Conservation (phyloP, 2,888 invertebrate species). For the Pheosia gnoma region DNA sequence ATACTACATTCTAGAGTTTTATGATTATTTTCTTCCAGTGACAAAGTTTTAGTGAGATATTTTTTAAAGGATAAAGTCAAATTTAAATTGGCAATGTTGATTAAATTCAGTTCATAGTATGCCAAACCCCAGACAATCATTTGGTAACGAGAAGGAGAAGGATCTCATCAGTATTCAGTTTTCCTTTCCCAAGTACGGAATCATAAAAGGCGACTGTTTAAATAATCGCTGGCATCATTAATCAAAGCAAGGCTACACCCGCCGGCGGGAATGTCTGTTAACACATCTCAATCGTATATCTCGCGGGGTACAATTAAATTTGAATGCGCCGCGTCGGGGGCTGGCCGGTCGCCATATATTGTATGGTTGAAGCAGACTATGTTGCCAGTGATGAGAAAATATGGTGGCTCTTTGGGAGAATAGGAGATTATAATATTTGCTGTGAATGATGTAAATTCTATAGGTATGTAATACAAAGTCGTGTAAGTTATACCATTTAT, state of each 20-base stretch:
- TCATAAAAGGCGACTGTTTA: slow-evolving; percentile 6
- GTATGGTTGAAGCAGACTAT: slow-evolving; percentile 19
- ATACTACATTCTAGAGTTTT: too few relatives aligned
- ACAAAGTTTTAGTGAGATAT: too few relatives aligned
- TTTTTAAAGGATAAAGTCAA: too few relatives aligned
- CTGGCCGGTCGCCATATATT: slow-evolving; percentile 35
- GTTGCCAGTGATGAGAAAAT: slow-evolving; percentile 17
- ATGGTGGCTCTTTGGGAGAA: not conserved
- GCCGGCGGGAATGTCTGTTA: slow-evolving; percentile 33
- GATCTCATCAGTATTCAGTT: not conserved
- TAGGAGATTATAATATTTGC: too few relatives aligned
- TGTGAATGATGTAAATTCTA: not conserved
- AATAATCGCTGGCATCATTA: slow-evolving; percentile 22
- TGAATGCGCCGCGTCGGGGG: slow-evolving; percentile 39
- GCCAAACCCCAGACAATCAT: not conserved
- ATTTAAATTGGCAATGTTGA: too few relatives aligned
- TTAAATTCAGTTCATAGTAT: too few relatives aligned
- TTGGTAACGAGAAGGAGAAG: not conserved
- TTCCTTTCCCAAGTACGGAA: not conserved
- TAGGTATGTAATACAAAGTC: not conserved
- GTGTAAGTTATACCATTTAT: too few relatives aligned
- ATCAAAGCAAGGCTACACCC: slow-evolving; percentile 27
- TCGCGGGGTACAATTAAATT: slow-evolving; percentile 51
- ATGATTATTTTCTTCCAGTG: too few relatives aligned
- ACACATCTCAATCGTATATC: slow-evolving; percentile 61